These are phyloP conservation scores for Acanthosepion pharaonis DNA, from an alignment of 2,888 invertebrate species.

Conservation along the genomic window DNA sequence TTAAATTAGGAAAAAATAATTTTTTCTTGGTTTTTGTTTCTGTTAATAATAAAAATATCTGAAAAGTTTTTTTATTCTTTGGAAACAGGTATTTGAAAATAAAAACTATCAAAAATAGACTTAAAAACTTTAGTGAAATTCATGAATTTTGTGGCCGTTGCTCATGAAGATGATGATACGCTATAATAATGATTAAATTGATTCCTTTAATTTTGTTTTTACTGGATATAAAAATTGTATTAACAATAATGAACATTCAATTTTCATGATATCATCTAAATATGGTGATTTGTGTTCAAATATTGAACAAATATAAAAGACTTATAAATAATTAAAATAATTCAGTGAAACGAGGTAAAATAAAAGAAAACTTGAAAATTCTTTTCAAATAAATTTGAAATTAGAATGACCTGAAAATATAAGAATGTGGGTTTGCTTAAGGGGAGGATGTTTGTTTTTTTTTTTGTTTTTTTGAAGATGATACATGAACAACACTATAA, in stretches of 20 bases:
- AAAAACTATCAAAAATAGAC: too few species aligned
- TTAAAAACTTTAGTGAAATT: too few species aligned
- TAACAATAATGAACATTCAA: constrained; percentile 9
- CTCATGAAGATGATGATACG: too few species aligned
- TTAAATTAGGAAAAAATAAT: not conserved
- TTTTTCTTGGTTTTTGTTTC: not conserved
- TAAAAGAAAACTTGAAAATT: not conserved
- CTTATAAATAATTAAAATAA: not conserved
- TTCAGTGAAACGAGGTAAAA: not conserved
- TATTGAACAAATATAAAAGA: not conserved
- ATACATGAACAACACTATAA: not conserved
- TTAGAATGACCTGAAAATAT: not conserved
- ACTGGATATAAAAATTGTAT: not conserved
- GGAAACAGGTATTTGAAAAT: too few species aligned
- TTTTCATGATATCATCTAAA: constrained; percentile 4
- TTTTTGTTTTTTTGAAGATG: not conserved
- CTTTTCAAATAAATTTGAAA: not conserved
- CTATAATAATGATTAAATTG: not conserved
- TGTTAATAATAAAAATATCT: too few species aligned
- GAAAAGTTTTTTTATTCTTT: too few species aligned
- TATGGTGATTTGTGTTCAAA: not conserved
- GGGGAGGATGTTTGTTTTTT: not conserved
- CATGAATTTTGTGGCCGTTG: too few species aligned
- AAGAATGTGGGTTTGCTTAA: not conserved
- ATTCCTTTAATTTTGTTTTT: not conserved